These are phyloP conservation scores for Gobiocypris rarus DNA, from an alignment of 2,113 vertebrate genomes.

Conservation along the genomic window DNA sequence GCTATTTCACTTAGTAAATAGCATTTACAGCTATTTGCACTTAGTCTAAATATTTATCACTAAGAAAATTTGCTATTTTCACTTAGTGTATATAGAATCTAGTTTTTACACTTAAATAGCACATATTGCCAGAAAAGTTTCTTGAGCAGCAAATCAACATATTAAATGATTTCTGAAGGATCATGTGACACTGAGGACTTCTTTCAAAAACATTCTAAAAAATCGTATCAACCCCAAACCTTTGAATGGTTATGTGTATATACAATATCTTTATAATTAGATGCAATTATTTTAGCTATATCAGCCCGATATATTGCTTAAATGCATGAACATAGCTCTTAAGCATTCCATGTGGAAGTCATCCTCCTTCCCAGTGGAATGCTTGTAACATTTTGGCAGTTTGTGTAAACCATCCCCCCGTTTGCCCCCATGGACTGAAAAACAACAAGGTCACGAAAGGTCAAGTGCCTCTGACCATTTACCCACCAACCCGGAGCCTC, in stretches of 20 bases:
- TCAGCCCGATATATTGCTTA: neutral
- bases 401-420: conserved; percentile 24
- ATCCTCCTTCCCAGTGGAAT: neutral
- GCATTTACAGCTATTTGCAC: too few species aligned
- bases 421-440: neutral
- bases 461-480: conserved; percentile 10
- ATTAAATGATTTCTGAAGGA: too few species aligned
- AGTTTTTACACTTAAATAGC: too few species aligned
- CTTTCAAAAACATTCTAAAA: neutral
- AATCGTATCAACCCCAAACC: too few species aligned
- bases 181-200: too few species aligned
- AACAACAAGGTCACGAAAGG: conserved; percentile 20
- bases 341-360: conserved; percentile 3
- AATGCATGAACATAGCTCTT: neutral
- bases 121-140: neutral
- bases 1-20: too few species aligned
- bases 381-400: conserved; percentile 11
- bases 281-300: neutral
- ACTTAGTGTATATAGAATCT: too few species aligned
- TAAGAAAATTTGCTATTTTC: too few species aligned
- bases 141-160: neutral
- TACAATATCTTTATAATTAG: neutral
- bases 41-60: too few species aligned
- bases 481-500: neutral
- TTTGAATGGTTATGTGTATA: neutral